Conservation (phyloP, 2,888 invertebrate genomes). For the Ichneumon xanthorius region DNA sequence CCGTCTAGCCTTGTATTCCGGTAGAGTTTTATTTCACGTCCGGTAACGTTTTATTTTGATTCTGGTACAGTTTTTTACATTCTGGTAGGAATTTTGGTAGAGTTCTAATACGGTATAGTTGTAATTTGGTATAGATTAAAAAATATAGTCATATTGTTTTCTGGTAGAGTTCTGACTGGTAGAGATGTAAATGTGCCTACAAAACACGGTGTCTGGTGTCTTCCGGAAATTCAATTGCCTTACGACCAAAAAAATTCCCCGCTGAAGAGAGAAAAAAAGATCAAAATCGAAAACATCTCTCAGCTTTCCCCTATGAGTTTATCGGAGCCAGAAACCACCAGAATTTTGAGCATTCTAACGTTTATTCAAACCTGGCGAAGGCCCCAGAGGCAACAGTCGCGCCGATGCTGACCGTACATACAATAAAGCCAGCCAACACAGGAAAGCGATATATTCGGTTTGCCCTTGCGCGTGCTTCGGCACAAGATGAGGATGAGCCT, state of each 20-base stretch:
- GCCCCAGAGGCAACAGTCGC: slow-evolving; percentile 1
- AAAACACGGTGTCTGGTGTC: neutral
- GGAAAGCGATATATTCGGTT: slow-evolving; percentile 4
- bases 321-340: neutral
- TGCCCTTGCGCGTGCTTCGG: slow-evolving; percentile 5
- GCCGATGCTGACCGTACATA: slow-evolving; percentile 7
- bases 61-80: too few relatives aligned
- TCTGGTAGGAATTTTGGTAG: too few relatives aligned
- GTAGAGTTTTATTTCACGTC: too few relatives aligned
- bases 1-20: too few relatives aligned
- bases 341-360: neutral
- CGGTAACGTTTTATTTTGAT: too few relatives aligned
- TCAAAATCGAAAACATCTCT: neutral
- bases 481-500: slow-evolving; percentile 8
- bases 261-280: neutral
- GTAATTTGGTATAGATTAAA: too few relatives aligned
- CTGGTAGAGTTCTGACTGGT: too few relatives aligned
- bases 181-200: too few relatives aligned
- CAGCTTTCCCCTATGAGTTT: neutral
- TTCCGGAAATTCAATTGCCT: too few relatives aligned
- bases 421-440: neutral
- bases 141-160: too few relatives aligned
- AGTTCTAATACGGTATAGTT: too few relatives aligned
- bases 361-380: slow-evolving; percentile 8
- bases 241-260: too few relatives aligned